These are phyloP conservation scores for Tichodroma muraria DNA, from an alignment of 2,113 vertebrate species.

Conservation along the genomic window DNA sequence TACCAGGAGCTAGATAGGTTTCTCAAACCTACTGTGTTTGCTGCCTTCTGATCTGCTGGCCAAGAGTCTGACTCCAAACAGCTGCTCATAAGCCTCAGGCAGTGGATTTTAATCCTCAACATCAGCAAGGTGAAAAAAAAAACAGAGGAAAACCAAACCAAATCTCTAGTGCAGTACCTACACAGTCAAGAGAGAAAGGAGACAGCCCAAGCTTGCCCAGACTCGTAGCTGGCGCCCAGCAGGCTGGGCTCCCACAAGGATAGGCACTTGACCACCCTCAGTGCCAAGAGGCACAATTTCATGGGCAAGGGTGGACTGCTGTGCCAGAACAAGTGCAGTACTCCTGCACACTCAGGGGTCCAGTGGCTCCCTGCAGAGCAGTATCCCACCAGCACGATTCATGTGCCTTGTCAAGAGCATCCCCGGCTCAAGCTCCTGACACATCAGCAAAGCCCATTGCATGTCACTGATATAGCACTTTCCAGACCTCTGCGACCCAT, in stretches of 20 bases:
- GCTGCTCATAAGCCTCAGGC: background rate
- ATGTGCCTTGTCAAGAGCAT: background rate
- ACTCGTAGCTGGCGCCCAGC: background rate
- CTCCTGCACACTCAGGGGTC: background rate
- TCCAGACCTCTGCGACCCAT: background rate
- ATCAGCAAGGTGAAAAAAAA: background rate
- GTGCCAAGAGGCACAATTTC: background rate
- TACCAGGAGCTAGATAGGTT: background rate
- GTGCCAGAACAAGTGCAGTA: background rate
- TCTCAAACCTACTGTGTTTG: background rate
- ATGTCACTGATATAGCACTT: background rate
- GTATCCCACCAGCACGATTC: rapidly evolving
- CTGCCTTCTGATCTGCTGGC: background rate
- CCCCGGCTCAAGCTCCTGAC: background rate
- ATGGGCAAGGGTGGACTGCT: rapidly evolving
- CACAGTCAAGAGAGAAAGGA: background rate
- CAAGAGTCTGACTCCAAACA: background rate
- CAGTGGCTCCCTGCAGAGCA: background rate
- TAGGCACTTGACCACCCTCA: background rate
- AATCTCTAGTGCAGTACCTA: background rate
- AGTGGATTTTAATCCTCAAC: background rate
- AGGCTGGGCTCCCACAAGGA: background rate
- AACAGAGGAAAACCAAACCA: background rate
- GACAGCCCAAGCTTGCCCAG: background rate
- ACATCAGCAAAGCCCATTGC: background rate